Base-by-base conservation (phyloP, 2,113 vertebrate genomes). In the Geococcyx californianus region DNA sequence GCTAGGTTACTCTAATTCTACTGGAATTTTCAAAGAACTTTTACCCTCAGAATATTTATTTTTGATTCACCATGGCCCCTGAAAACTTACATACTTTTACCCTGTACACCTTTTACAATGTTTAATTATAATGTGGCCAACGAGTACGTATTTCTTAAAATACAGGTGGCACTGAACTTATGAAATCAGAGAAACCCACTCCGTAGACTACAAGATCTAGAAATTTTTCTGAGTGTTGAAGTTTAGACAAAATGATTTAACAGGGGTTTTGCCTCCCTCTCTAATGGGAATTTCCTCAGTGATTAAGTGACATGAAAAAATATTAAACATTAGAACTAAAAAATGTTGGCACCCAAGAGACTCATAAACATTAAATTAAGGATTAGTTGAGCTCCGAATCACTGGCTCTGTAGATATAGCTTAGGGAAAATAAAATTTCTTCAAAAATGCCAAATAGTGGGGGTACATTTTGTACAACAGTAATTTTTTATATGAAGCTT, bases 231-330 rank as follows among this genome's bases (percentile, higher is more conserved):
- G 11, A 60, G 54, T 66, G 34, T 6, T 78, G 29, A 87, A 56
- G 4, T 85, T 67, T 25, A 83, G 68, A 29, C 6, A 73, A 87
- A 90, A 72, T 36, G 2, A 68, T 38, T 26, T 59, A 59, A 68
- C 3, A 13, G 10, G 0, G 1, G 10, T 64, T 91, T 89, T n/a
- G 4, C 36, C 70, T 67, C 28, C 31, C 6, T 4, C 12, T 68
- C 36, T 54, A 44, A 26, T 21, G 10, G 17, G 26, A 75, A 91
- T 93, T 87, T 89, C 11, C 4, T 58, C 56, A 56, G 33, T 55
- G 33, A 72, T 79, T 83, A 73, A 87, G 45, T 17, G 78, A 4
- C 31, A 49, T n/a, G 10, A 12, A 55, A 67, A 62, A 93, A 59
- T 55, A 77, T 47, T 66, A 69, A 85, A 38, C 7, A 29, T 34